Base-by-base conservation (phyloP, 2,797 vertebrate genomes). In the Falco columbarius region DNA sequence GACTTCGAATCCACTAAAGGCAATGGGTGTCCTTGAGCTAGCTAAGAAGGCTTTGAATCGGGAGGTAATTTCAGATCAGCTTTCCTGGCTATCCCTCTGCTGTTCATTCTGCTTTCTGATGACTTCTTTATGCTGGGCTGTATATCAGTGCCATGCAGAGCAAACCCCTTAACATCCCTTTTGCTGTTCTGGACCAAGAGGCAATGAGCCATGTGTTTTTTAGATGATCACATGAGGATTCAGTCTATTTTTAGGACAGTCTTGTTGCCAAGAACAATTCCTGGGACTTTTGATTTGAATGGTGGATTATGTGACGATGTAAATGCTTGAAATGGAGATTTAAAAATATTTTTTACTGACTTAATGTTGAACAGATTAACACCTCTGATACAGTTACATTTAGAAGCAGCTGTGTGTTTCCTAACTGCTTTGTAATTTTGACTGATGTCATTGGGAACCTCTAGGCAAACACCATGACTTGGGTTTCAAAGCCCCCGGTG, bases 191-290 rank as follows among this genome's bases (percentile, higher is more conserved):
- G 89, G 86, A 83, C 84, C 54, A 36, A 15, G 62, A 96, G 55
- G 93, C 94, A 97, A 91, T n/a, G 79, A 96, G 93, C 93, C 95
- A 75, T 90, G 92, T 92, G 93, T 17, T 95, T 96, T 94, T 93
- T 32, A 72, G 89, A 92, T 71, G 81, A 90, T 92, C 68, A 40
- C 74, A 68, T 74, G 90, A 92, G 93, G 75, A 86, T 63, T 87
- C 84, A 68, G 40, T 86, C 92, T 96, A 96, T 96, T 97, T 94
- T 96, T 95, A 93, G 93, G 81, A 72, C 81, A 85, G 2, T 91
- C 89, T 87, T 89, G 63, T 94, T 97, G 84, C 86, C 89, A 96
- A 91, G 81, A 96, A 72, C 96, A 87, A 93, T 94, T 81, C 88
- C 91, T 81, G 59, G 86, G 68, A 77, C 61, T 93, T 93, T 40